A percentile compares a stretch with the other conserved stretches of the same genome.
These are phyloP conservation scores for Diphyllodes magnificus DNA, from an alignment of 2,113 vertebrate species.

Conservation along the genomic window DNA sequence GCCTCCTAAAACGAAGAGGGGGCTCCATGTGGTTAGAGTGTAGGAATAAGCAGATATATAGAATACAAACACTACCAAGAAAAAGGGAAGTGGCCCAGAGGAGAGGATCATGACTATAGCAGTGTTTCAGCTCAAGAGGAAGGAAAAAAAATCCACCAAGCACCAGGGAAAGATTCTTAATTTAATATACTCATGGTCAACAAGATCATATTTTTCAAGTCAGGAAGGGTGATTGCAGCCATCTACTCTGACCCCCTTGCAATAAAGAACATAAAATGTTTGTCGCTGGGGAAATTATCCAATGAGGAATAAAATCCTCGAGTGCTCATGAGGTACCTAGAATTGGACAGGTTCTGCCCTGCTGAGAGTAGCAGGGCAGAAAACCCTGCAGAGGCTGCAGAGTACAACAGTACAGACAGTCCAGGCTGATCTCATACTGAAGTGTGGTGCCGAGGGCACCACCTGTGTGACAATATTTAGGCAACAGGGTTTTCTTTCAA, in stretches of 20 bases:
- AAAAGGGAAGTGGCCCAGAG: background rate
- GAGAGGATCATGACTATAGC: background rate
- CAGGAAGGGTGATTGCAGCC: background rate
- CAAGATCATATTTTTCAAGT: background rate
- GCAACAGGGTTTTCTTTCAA: background rate
- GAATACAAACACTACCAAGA: background rate
- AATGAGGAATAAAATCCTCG: background rate
- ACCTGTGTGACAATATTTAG: background rate
- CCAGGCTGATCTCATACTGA: background rate
- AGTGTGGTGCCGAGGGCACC: background rate
- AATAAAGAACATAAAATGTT: background rate
- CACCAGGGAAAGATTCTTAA: background rate
- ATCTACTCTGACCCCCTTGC: background rate
- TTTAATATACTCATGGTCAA: background rate
- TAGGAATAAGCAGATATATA: background rate
- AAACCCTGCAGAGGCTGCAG: background rate
- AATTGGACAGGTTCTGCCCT: background rate
- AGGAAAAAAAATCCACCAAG: background rate
- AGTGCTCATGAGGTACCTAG: background rate
- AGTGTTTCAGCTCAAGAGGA: background rate
- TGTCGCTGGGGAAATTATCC: background rate
- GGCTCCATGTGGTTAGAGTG: background rate
- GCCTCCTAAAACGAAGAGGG: background rate
- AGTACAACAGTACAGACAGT: rapidly evolving
- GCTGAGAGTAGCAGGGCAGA: background rate